phyloP scores from a whole-genome alignment of 2,888 invertebrate species.

The Phania funesta region DNA sequence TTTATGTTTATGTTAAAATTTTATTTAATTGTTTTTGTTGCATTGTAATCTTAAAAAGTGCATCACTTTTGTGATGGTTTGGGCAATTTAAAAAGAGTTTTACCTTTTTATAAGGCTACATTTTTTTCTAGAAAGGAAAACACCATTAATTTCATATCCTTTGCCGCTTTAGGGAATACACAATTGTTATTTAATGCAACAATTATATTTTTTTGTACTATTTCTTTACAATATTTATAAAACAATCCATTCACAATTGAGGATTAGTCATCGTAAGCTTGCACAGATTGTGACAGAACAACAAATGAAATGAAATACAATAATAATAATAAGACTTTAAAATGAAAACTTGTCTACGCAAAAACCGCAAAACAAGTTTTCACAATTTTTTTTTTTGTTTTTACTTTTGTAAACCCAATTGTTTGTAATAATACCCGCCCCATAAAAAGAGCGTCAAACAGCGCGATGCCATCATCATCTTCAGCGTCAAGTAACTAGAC shows the following conservation, averaged over 20 bases:
- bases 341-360: constrained; percentile 61
- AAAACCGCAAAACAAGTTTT: constrained; percentile 63
- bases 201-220: no score
- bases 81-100: no score
- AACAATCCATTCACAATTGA: constrained; percentile 12
- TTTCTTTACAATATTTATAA: no score
- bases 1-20: no score
- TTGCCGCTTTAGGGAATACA: no score
- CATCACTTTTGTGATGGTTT: no score
- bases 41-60: no score
- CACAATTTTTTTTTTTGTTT: constrained; percentile 40
- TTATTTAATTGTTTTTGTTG: no score
- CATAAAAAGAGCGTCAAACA: constrained; percentile 16
- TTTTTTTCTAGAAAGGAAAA: no score
- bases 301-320: constrained; percentile 38
- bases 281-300: constrained; percentile 45
- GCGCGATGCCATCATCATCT: constrained; percentile 28
- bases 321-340: constrained; percentile 8
- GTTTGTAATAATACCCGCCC: constrained; percentile 27
- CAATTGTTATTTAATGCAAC: no score
- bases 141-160: no score
- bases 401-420: constrained; percentile 13
- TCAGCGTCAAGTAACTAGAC: constrained; percentile 7
- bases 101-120: no score
- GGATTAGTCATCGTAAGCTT: constrained; percentile 57